Evolutionary conservation across 2,797 vertebrate genomes (phyloP), one percentile per base, ranked within the genome.

Genomic region (Chloroceryle inda): DNA sequence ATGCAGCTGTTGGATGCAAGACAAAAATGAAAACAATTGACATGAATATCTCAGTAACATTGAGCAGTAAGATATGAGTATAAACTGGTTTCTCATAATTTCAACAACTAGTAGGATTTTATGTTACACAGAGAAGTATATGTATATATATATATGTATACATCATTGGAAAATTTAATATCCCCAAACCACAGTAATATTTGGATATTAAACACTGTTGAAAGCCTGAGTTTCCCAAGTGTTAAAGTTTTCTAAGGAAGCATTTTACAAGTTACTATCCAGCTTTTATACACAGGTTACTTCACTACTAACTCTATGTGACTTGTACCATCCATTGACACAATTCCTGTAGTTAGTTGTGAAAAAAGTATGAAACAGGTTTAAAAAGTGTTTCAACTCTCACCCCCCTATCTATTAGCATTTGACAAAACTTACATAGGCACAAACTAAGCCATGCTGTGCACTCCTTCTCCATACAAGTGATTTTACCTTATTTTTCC

Each of bases 1-100:
- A 99, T 99, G 97, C 99, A 99, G 89, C 99, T 99, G 97, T 71
- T 94, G 58, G 52, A 94, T 45, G 13, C 63, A 90, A 96, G 85
- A 97, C 87, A 96, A 91, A 79, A 77, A 67, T 61, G 61, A 94
- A 59, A 73, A 86, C 24, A 89, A 63, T 38, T 55, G 29, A 56
- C 44, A 44, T 59, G 15, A 92, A 26, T 53, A 67, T 37, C 80
- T 62, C 29, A 38, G 66, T 74, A 80, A 53, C 18, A 80, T 50
- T 80, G 38, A 75, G 50, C 59, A 81, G 50, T 16, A 73, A 64
- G 14, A 45, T 63, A 81, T 0, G 8, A 52, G 59, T 31, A 84
- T 33, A 62, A 84, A 81, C 42, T 55, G 20, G 4, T 50, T 91
- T 78, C 33, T 80, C 20, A 21, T 50, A 2, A 29, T 76, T 84